Base-by-base conservation (phyloP, 2,888 invertebrate genomes). In the Pseudococcus longispinus region DNA sequence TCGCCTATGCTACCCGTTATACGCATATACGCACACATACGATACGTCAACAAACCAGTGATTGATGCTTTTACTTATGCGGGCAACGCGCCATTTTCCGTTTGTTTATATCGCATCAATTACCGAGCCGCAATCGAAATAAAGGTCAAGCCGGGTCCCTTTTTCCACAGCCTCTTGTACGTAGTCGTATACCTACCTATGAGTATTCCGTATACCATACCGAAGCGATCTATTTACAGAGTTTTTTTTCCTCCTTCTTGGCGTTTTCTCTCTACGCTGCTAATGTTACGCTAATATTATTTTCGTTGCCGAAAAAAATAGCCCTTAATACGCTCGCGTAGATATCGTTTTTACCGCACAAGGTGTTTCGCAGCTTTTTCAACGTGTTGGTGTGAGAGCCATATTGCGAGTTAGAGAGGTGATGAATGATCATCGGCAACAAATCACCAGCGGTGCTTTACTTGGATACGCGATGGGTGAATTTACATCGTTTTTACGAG, bases 71-170 rank as follows among this genome's bases (percentile, higher is more conserved):
- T 80, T 80, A 80, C 77, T 80, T 80, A 80, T 80, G 29, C 77
- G 77, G 77, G 77, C 77, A 42, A 80, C 42, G 77, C 15, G 77
- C 32, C 42, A 42, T 80, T 80, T 80, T 80, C 42, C 42, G 77
- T 80, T 80, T 80, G 77, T 80, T 80, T 80, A 80, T 80, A 80
- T 42, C 77, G 77, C 77, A 80, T 80, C 42, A 80, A 80, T 80
- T 80, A 80, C 42, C 32, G 20, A 80, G 77, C 32, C 77, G 70
- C 70, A 70, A 70, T 70, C 42, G 42, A 80, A 80, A 80, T 80
- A 80, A 80, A 80, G 77, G 42, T 42, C 77, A 80, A 42, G 77
- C 42, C 20, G 15, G 77, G 42, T 80, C 42, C 37, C 23, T 80
- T 80, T 80, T 80, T 37, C 37, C 37, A 3, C 20, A 80, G 70